Conservation (phyloP, 2,113 vertebrate species). For the Dolichallabes microphthalmus region DNA sequence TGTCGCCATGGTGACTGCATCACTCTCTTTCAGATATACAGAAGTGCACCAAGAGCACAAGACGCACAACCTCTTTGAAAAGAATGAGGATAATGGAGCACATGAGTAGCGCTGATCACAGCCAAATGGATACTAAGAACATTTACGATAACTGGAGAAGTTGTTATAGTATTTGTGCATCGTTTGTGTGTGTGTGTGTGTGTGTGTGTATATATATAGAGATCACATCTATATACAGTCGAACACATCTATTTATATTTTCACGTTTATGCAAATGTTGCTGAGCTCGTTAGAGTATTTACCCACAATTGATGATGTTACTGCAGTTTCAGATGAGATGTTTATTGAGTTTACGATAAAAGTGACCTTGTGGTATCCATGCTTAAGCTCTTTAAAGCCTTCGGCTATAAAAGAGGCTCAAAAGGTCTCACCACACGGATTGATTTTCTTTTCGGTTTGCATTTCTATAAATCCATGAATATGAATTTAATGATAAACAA, state of each 20-base stretch:
- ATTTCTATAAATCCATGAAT: background rate
- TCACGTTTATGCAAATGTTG: background rate
- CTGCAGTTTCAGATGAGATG: background rate
- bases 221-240: no score
- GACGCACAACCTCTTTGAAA: conserved; percentile 16
- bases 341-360: background rate
- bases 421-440: background rate
- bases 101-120: conserved; percentile 19
- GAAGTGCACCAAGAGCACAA: conserved; percentile 29
- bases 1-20: conserved; percentile 65
- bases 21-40: conserved; percentile 26
- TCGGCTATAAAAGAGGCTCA: background rate
- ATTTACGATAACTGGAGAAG: background rate
- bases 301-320: no score
- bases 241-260: background rate
- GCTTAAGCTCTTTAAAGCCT: background rate
- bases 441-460: background rate
- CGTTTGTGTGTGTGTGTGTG: no score
- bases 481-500: background rate
- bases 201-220: no score
- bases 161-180: background rate
- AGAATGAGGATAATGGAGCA: conserved; percentile 15
- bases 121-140: conserved; percentile 13
- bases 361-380: background rate
- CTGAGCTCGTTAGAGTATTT: background rate